Conservation (phyloP, 2,888 invertebrate genomes). For the Graphium colonna region DNA sequence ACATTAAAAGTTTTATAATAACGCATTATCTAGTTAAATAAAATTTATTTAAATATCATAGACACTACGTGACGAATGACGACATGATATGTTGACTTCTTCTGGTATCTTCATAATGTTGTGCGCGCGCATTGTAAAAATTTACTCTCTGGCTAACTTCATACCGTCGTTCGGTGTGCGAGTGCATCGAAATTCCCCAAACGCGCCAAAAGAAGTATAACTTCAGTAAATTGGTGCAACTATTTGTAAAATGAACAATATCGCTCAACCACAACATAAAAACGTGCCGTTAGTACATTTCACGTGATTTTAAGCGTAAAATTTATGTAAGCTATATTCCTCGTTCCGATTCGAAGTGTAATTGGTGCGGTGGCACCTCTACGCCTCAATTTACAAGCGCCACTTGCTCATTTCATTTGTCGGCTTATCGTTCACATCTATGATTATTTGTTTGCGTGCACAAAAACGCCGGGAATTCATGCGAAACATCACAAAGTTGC, state of each 20-base stretch:
- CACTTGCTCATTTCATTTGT: slow-evolving; percentile 6
- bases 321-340: not conserved
- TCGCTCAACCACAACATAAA: not conserved
- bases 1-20: too few species aligned
- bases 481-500: not conserved
- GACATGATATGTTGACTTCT: too few species aligned
- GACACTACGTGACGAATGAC: too few species aligned
- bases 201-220: too few species aligned
- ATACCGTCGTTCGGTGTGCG: too few species aligned
- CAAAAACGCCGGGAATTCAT: not conserved
- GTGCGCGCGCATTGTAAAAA: too few species aligned
- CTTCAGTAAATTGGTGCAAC: too few species aligned
- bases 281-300: not conserved
- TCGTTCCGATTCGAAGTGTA: not conserved
- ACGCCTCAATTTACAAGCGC: not conserved
- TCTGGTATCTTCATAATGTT: too few species aligned
- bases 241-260: not conserved
- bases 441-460: slow-evolving; percentile 19
- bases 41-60: too few species aligned
- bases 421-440: slow-evolving; percentile 12
- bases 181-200: too few species aligned
- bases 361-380: slow-evolving; percentile 2
- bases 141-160: too few species aligned
- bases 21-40: too few species aligned
- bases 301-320: not conserved